Evolutionary conservation across 2,888 invertebrate genomes (phyloP).

Genomic region (Choreutis nemorana): DNA sequence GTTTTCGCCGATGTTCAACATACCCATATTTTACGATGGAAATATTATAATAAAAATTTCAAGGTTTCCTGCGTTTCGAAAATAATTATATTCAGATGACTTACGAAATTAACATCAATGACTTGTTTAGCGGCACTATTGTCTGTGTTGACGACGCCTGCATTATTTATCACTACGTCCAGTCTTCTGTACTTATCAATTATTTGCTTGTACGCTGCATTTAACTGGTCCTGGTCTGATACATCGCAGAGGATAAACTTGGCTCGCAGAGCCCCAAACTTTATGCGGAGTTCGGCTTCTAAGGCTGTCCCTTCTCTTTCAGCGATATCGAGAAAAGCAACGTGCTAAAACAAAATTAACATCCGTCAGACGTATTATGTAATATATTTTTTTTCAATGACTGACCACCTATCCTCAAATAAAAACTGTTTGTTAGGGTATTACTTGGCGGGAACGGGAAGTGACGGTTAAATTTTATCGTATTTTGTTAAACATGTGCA

Average conservation of each 20-base stretch:
- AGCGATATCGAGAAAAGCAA: conserved; percentile 43
- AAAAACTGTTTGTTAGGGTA: not conserved
- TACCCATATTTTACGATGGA: too few relatives aligned
- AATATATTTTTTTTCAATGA: not conserved
- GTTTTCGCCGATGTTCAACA: too few relatives aligned
- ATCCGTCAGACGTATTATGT: not conserved
- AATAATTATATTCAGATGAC: conserved; percentile 17
- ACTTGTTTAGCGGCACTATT: conserved; percentile 27
- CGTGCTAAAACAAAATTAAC: conserved; percentile 32
- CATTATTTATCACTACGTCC: conserved; percentile 46
- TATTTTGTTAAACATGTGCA: not conserved
- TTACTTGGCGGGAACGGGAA: not conserved
- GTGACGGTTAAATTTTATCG: not conserved
- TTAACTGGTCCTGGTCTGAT: conserved; percentile 33
- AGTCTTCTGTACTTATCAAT: conserved; percentile 43
- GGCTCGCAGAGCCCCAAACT: conserved; percentile 45
- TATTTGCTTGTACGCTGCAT: conserved; percentile 35
- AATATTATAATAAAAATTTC: too few relatives aligned
- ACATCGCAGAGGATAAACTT: conserved; percentile 57
- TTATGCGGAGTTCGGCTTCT: conserved; percentile 34
- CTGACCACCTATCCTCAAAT: not conserved
- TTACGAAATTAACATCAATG: conserved; percentile 49
- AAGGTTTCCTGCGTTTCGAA: not conserved
- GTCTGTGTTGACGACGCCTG: conserved; percentile 31
- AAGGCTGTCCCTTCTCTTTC: conserved; percentile 36